Base-by-base conservation (phyloP, 2,113 vertebrate species). In the Ameiurus melas region DNA sequence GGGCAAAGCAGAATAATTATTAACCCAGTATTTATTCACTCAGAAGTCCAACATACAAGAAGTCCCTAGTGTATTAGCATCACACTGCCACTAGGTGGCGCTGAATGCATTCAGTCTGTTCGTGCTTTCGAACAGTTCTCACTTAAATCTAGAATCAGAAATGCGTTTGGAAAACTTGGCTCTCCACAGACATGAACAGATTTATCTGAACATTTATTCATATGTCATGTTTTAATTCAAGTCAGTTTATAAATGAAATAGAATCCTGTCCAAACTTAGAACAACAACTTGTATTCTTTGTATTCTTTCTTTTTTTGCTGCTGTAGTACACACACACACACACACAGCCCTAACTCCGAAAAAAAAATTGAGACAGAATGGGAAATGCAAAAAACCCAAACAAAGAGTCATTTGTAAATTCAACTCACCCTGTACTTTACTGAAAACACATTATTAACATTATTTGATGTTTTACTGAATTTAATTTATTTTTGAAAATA, bases 41-140 rank as follows among this genome's bases (percentile, higher is more conserved):
- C 27, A 16, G 0, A 16, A 10, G 5, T 30, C 14, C 25, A 14
- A 30, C 5, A 17, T 16, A 79, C 0, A 5, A 79, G 12, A 51
- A 51, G 25, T 78, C 0, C 1, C 5, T 9, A 43, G 6, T 88
- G 86, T 81, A 85, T 43, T 89, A 80, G 12, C n/a, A 80, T 12
- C 10, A 4, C 1, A 73, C 3, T 3, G 66, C 87, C 90, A 90
- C 90, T 57, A 68, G 90, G 77, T 84, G 90, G 39, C 19, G 57
- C 62, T 66, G 13, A 55, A 3, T 43, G 78, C 78, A 43, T 87
- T 85, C n/a, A 81, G 3, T 47, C 66, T 60, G 4, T 43, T 43
- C n/a, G 5, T 10, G 55, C 22, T 39, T 43, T 75, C 4, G n/a
- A 33, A n/a, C 25, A 13, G 16, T 14, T 20, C 27, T 86, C 51